Conservation (phyloP, 2,113 vertebrate genomes). For the Pterocles burchelli region DNA sequence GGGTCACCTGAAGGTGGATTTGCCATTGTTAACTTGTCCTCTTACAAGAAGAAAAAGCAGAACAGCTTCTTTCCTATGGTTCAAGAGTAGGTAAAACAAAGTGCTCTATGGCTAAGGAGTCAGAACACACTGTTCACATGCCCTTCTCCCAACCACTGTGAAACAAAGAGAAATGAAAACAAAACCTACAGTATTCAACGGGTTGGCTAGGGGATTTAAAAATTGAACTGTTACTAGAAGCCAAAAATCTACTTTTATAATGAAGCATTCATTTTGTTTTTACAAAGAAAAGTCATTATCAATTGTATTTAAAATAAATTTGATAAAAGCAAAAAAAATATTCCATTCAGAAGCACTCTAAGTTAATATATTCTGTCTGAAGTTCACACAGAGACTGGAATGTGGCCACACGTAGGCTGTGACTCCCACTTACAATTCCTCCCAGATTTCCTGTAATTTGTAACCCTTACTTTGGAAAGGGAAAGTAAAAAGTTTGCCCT, state of each 20-base stretch:
- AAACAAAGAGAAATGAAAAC: not conserved
- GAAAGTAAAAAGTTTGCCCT: not conserved
- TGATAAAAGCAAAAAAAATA: not conserved
- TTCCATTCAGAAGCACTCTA: not conserved
- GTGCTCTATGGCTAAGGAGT: not conserved
- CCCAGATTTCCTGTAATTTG: not conserved
- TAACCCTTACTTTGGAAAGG: not conserved
- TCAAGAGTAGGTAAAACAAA: not conserved
- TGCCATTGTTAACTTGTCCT: not conserved
- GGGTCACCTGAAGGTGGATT: constrained; percentile 1
- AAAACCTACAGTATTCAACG: not conserved
- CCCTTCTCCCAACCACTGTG: not conserved
- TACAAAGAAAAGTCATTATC: not conserved
- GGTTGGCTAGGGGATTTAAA: not conserved
- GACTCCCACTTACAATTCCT: not conserved
- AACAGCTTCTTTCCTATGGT: not conserved
- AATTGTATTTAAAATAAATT: not conserved
- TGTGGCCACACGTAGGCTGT: not conserved
- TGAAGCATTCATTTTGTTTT: not conserved
- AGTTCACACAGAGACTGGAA: not conserved
- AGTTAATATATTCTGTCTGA: not conserved
- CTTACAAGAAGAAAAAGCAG: not conserved
- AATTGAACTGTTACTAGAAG: not conserved
- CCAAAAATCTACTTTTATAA: not conserved
- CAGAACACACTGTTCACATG: not conserved